A percentile compares a stretch with the other conserved stretches of the same genome.
Evolutionary conservation across 2,797 vertebrate species (phyloP).

Genomic region (Schizopygopsis pylzovi): DNA sequence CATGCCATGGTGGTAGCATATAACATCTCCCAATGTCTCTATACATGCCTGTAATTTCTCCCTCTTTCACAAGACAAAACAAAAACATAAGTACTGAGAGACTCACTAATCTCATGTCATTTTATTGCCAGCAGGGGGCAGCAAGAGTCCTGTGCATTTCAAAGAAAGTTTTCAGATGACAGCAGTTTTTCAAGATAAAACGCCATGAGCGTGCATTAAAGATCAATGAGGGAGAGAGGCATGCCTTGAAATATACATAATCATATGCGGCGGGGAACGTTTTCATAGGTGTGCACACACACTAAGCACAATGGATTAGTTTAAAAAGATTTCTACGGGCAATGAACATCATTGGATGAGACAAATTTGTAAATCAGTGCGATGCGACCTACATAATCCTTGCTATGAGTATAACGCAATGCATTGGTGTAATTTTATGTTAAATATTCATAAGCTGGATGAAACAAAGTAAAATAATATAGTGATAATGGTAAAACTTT

Average conservation of each 20-base stretch:
- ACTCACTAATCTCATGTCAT: background rate
- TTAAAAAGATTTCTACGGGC: conserved; percentile 21
- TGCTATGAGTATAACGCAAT: background rate
- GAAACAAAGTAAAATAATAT: background rate
- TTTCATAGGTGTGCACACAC: background rate
- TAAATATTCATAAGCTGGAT: background rate
- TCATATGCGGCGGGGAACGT: conserved; percentile 53
- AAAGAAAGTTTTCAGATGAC: conserved; percentile 70
- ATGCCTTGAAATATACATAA: conserved; percentile 73
- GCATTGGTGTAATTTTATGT: background rate
- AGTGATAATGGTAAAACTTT: background rate
- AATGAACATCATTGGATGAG: conserved; percentile 2
- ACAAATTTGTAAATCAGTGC: background rate
- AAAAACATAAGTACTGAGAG: background rate
- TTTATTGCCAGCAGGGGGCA: conserved; percentile 80
- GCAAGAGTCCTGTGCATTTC: conserved; percentile 75
- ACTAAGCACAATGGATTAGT: background rate
- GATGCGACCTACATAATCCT: conserved; percentile 29
- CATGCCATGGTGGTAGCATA: conserved; percentile 80
- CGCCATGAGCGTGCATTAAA: conserved; percentile 77
- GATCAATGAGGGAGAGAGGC: conserved; percentile 72
- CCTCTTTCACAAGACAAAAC: conserved; percentile 77
- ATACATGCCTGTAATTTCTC: conserved; percentile 84
- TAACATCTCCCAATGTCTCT: conserved; percentile 85
- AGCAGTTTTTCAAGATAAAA: conserved; percentile 71